These are phyloP conservation scores for Bos indicus DNA, from an alignment of 2,113 vertebrate genomes.

Conservation along the genomic window DNA sequence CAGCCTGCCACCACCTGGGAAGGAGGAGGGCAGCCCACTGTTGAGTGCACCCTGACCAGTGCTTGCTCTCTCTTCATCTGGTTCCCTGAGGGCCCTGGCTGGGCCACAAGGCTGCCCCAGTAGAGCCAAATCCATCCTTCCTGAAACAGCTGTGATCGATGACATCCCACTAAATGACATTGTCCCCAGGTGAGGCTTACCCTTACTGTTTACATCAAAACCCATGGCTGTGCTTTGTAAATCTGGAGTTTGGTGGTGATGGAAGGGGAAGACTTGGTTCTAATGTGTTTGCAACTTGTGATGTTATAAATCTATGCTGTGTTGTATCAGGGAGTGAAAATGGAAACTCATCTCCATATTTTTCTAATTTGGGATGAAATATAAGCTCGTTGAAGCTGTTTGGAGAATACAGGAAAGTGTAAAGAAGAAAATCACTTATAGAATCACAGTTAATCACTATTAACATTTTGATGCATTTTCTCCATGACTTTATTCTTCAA, in stretches of 20 bases:
- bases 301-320: background rate
- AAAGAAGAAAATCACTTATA: background rate
- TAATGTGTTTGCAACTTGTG: background rate
- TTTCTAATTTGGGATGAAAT: background rate
- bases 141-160: background rate
- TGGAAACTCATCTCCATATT: background rate
- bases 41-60: rapidly evolving
- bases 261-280: background rate
- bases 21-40: too few species aligned
- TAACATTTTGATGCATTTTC: background rate
- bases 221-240: rapidly evolving
- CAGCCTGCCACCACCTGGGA: background rate
- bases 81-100: rapidly evolving
- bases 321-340: background rate
- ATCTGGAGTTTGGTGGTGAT: background rate
- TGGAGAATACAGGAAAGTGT: background rate
- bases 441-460: background rate
- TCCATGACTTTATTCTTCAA: background rate
- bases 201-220: background rate
- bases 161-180: background rate
- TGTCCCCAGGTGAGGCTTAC: background rate
- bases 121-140: background rate
- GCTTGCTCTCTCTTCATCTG: too few species aligned
- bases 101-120: background rate
- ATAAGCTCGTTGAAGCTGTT: background rate